Conservation (phyloP, 2,888 invertebrate species). For the Hirtodrosophila duncani region DNA sequence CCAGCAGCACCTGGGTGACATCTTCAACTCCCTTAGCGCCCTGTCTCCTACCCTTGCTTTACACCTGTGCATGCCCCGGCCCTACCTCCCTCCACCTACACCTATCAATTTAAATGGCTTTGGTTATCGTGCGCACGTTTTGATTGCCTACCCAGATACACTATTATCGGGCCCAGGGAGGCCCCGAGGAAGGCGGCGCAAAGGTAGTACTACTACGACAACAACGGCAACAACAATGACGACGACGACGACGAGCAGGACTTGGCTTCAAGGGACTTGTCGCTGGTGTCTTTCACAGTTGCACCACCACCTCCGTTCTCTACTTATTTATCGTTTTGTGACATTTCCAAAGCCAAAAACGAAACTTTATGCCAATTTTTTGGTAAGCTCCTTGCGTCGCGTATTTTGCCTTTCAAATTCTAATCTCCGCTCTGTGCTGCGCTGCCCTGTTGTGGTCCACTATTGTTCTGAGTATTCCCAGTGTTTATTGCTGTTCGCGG, state of each 20-base stretch:
- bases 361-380: constrained; percentile 65
- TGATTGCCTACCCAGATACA: constrained; percentile 60
- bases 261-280: constrained; percentile 9
- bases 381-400: too few relatives aligned
- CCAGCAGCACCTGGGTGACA: too few relatives aligned
- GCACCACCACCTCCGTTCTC: background rate
- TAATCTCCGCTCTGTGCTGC: constrained; percentile 56
- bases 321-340: constrained; percentile 65
- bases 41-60: constrained; percentile 1
- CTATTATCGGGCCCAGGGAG: constrained; percentile 55
- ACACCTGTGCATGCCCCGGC: constrained; percentile 4
- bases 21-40: background rate
- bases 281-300: constrained; percentile 3
- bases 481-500: constrained; percentile 62
- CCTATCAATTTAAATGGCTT: constrained; percentile 70
- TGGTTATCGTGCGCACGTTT: constrained; percentile 68
- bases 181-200: constrained; percentile 22
- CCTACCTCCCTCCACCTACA: constrained; percentile 59
- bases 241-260: too few relatives aligned
- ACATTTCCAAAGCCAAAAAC: constrained; percentile 50
- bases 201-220: too few relatives aligned
- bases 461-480: constrained; percentile 28
- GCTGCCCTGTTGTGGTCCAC: constrained; percentile 21
- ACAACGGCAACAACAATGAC: too few relatives aligned
- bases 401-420: constrained; percentile 52